These are phyloP conservation scores for Cryptocheilus praepositus DNA, from an alignment of 2,888 invertebrate species.

Conservation along the genomic window DNA sequence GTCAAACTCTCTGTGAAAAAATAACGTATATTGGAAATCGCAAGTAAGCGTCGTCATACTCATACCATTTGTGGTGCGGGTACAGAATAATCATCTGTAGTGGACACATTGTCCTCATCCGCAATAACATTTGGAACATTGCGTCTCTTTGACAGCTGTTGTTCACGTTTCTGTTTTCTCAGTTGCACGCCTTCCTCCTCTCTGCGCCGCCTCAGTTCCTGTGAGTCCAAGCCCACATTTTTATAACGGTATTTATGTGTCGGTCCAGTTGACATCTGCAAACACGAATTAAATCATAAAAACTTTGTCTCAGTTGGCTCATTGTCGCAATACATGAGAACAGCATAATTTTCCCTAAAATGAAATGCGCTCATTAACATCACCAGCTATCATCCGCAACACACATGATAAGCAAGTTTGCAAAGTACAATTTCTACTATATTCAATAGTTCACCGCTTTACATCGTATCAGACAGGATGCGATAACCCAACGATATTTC, in stretches of 20 bases:
- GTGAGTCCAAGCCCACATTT: constrained; percentile 93
- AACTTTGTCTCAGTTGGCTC: neutral
- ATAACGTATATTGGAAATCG: neutral
- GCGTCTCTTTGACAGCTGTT: constrained; percentile 93
- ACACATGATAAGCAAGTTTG: no score
- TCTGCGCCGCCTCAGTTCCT: constrained; percentile 91
- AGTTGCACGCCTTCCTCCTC: constrained; percentile 98
- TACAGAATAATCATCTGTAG: constrained; percentile 60
- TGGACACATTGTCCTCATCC: constrained; percentile 66
- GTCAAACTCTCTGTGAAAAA: neutral
- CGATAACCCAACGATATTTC: no score
- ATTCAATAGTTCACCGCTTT: no score
- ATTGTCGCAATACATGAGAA: neutral
- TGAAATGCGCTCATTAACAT: no score
- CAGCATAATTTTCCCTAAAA: neutral
- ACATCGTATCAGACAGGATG: no score
- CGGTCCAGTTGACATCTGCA: constrained; percentile 85
- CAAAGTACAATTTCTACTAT: no score
- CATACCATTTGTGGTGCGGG: constrained; percentile 58
- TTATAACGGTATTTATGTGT: constrained; percentile 94
- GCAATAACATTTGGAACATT: constrained; percentile 81
- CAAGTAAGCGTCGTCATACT: neutral
- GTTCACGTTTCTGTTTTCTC: constrained; percentile 95
- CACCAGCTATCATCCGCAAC: no score
- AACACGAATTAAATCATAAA: constrained; percentile 11